A percentile compares a stretch with the other conserved stretches of the same genome.
Evolutionary conservation across 2,113 vertebrate genomes (phyloP).

Genomic region (Pygoscelis antarcticus): DNA sequence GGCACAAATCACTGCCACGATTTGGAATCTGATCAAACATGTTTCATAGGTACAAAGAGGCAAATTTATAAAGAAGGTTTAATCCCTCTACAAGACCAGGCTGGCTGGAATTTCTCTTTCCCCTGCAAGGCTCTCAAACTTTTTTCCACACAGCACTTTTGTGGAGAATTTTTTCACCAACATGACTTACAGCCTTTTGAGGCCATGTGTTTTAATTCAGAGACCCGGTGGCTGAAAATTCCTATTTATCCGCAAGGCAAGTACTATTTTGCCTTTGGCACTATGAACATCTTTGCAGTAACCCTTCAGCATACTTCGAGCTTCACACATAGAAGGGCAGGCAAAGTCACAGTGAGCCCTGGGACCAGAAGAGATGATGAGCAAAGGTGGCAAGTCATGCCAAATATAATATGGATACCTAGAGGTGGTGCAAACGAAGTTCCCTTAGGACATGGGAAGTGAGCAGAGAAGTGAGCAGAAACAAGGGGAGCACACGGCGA

Average conservation of each 20-base stretch:
- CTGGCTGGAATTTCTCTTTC: conserved; percentile 25
- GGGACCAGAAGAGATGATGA: not conserved
- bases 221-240: not conserved
- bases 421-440: not conserved
- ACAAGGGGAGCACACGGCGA: fast-evolving
- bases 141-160: not conserved
- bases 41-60: conserved; percentile 28
- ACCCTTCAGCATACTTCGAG: not conserved
- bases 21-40: conserved; percentile 46
- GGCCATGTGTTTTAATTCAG: not conserved
- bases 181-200: not conserved
- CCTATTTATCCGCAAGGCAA: not conserved
- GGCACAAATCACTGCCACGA: conserved; percentile 1
- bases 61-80: conserved; percentile 41
- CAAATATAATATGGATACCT: not conserved
- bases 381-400: not conserved
- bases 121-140: not conserved
- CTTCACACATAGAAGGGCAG: not conserved
- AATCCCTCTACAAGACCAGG: conserved; percentile 31
- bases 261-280: not conserved
- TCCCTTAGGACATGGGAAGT: not conserved
- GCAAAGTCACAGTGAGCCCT: not conserved
- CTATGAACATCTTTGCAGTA: not conserved
- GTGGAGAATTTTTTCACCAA: not conserved
- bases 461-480: not conserved